phyloP scores from a whole-genome alignment of 2,113 vertebrate genomes.

The Dasyurus viverrinus region DNA sequence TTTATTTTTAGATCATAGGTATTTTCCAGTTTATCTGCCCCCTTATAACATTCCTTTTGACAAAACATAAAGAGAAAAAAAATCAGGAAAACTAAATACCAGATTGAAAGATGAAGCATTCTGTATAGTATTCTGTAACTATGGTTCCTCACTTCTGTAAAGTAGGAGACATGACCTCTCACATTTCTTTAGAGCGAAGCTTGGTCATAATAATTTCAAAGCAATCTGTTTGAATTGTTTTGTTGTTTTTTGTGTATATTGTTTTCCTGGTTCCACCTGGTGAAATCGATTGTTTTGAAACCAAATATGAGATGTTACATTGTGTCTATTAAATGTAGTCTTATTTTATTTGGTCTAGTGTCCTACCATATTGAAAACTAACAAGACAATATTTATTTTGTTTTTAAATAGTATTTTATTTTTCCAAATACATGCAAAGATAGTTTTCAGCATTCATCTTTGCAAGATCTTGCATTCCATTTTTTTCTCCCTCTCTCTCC shows the following conservation, averaged over 20 bases:
- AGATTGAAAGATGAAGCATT: no score
- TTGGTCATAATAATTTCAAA: background rate
- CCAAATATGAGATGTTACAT: background rate
- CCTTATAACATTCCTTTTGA: background rate
- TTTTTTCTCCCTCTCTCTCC: no score
- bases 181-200: background rate
- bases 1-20: background rate
- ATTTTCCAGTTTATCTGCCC: background rate
- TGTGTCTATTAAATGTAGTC: background rate
- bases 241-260: background rate
- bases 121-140: background rate
- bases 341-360: background rate
- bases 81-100: background rate
- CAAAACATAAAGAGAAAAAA: background rate
- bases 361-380: background rate
- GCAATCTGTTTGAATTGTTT: background rate
- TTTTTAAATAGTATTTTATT: background rate
- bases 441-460: no score
- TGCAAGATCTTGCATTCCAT: no score
- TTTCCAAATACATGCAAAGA: no score
- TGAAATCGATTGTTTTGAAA: no score
- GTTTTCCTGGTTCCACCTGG: background rate
- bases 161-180: background rate
- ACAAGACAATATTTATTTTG: background rate
- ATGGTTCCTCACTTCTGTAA: background rate